Percentiles rank a stretch among this genome's conserved stretches.
Conservation (phyloP, 2,797 vertebrate species). For the Rousettus madagascariensis region DNA sequence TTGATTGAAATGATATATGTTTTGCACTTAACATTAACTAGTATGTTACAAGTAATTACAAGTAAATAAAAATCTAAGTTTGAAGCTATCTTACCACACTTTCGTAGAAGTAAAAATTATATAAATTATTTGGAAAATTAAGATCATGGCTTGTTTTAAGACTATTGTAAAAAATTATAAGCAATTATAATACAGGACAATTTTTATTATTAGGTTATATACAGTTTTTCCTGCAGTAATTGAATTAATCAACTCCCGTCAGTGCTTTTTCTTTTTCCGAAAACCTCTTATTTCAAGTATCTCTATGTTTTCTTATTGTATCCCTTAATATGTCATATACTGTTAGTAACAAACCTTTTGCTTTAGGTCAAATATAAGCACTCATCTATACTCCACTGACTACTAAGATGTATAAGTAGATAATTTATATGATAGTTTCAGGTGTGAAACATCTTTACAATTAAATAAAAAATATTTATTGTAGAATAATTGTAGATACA, state of each 20-base stretch:
- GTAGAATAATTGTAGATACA: not conserved
- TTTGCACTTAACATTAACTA: not conserved
- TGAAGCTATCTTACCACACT: not conserved
- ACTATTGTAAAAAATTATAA: not conserved
- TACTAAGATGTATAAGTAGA: not conserved
- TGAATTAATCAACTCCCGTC: not conserved
- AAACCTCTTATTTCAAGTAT: not conserved
- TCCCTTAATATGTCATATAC: not conserved
- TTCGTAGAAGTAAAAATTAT: not conserved
- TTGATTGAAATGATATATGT: not conserved
- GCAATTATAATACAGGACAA: not conserved
- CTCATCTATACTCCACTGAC: not conserved
- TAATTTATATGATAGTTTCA: not conserved
- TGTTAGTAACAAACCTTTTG: not conserved
- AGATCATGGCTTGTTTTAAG: not conserved
- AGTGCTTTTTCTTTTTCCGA: not conserved
- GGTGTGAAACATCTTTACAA: not conserved
- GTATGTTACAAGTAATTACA: not conserved
- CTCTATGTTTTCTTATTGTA: not conserved
- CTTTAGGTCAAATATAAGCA: not conserved
- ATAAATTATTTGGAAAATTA: not conserved
- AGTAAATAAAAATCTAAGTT: not conserved
- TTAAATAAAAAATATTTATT: not conserved
- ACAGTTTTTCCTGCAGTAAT: not conserved
- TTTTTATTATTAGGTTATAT: not conserved